Percentiles rank a stretch among this genome's conserved stretches.
phyloP scores from a whole-genome alignment of 2,113 vertebrate species.

The Menura novaehollandiae region DNA sequence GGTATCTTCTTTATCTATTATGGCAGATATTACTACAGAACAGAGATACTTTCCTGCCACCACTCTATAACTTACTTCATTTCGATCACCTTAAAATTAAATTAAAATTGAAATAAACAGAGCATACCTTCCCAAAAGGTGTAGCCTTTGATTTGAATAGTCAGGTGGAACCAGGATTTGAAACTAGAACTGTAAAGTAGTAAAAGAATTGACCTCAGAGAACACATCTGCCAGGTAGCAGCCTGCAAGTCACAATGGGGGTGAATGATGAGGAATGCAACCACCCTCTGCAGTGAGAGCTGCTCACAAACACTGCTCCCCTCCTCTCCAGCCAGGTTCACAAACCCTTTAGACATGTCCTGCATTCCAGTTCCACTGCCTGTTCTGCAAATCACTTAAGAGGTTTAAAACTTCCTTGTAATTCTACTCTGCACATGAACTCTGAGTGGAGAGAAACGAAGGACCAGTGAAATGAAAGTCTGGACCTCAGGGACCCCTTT shows the following conservation, averaged over 20 bases:
- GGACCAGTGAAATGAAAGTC: constrained; percentile 25
- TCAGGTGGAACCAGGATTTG: neutral
- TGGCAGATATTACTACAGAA: neutral
- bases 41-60: neutral
- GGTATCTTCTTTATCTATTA: neutral
- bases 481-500: constrained; percentile 36
- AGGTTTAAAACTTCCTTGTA: constrained; percentile 57
- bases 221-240: neutral
- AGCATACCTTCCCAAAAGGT: neutral
- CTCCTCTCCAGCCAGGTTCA: neutral
- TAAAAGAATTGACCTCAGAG: neutral
- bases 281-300: neutral
- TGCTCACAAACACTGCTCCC: neutral
- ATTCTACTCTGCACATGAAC: constrained; percentile 55
- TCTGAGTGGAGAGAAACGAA: constrained; percentile 31
- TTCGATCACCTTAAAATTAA: neutral
- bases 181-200: neutral
- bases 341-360: neutral
- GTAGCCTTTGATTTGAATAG: neutral
- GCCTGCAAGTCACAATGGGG: accelerated
- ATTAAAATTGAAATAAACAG: neutral
- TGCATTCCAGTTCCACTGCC: neutral
- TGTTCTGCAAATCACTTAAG: constrained; percentile 43
- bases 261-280: accelerated
- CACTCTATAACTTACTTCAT: neutral